These are phyloP conservation scores for Sphaeramia orbicularis DNA, from an alignment of 2,797 vertebrate genomes.

Conservation along the genomic window DNA sequence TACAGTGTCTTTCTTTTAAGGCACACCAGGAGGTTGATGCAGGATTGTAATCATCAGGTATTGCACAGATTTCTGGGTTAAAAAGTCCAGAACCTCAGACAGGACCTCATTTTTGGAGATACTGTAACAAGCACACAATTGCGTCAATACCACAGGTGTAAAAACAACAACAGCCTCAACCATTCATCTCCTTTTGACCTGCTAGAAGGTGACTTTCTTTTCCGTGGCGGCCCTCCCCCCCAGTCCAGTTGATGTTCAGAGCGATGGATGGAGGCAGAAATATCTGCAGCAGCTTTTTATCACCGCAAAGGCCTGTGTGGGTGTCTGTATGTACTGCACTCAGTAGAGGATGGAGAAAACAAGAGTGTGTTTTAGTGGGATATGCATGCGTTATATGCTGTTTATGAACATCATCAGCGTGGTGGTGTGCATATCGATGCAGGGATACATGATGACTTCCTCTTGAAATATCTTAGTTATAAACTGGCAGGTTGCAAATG, in stretches of 20 bases:
- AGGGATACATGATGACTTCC: no score
- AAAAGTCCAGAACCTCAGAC: background rate
- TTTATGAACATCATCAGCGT: no score
- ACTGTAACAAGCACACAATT: background rate
- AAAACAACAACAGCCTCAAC: constrained; percentile 8
- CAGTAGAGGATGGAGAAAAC: background rate
- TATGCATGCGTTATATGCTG: no score
- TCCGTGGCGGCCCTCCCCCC: constrained; percentile 14
- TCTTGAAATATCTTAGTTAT: no score
- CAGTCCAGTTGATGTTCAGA: constrained; percentile 17
- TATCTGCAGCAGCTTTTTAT: constrained; percentile 56
- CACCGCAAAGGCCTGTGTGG: constrained; percentile 40
- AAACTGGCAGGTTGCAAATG: no score
- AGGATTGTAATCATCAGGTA: background rate
- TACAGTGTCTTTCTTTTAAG: constrained; percentile 26
- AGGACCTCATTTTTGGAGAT: constrained; percentile 1
- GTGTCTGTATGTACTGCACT: constrained; percentile 9
- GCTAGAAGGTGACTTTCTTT: constrained; percentile 56
- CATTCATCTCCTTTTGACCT: constrained; percentile 34
- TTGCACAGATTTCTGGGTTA: background rate
- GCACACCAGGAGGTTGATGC: constrained; percentile 20
- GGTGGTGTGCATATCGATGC: no score
- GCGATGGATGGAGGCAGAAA: constrained; percentile 34
- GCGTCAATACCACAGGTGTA: background rate
- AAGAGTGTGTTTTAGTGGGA: no score